A percentile compares a stretch with the other conserved stretches of the same genome.
These are phyloP conservation scores for Zoanthus gigantus DNA, from an alignment of 92 coral and sea anemone species.

Conservation along the genomic window DNA sequence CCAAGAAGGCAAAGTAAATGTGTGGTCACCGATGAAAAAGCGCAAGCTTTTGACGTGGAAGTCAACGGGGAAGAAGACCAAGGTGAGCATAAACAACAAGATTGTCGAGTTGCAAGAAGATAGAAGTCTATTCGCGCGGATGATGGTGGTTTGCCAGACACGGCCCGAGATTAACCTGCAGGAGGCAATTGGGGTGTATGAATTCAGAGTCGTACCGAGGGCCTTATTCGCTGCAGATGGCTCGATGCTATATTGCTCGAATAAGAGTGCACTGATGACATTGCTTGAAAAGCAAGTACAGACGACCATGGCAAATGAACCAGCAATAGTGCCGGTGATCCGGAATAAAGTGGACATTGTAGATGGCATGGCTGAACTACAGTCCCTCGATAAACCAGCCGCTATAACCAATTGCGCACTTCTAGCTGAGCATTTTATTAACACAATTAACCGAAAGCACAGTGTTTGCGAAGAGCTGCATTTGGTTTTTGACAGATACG, in stretches of 20 bases:
- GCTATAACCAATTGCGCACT: not conserved
- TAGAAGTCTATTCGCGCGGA: constrained; percentile 23
- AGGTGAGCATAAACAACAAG: constrained; percentile 23
- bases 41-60: constrained; percentile 52
- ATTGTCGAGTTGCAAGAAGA: constrained; percentile 48
- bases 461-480: not conserved
- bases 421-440: not conserved
- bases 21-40: constrained; percentile 54
- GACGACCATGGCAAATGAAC: not conserved
- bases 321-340: not conserved
- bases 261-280: not conserved
- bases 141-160: not conserved
- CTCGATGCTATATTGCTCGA: not conserved
- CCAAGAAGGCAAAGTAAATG: constrained; percentile 1
- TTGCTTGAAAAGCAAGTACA: not conserved
- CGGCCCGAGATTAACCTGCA: not conserved
- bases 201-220: not conserved
- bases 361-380: no score
- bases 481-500: not conserved
- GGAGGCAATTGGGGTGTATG: not conserved
- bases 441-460: not conserved
- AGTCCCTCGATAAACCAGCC: no score
- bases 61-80: constrained; percentile 30
- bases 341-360: no score
- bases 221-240: not conserved